A percentile compares a stretch with the other conserved stretches of the same genome.
Conservation (phyloP, 2,888 invertebrate species). For the Cephus sareptanus region DNA sequence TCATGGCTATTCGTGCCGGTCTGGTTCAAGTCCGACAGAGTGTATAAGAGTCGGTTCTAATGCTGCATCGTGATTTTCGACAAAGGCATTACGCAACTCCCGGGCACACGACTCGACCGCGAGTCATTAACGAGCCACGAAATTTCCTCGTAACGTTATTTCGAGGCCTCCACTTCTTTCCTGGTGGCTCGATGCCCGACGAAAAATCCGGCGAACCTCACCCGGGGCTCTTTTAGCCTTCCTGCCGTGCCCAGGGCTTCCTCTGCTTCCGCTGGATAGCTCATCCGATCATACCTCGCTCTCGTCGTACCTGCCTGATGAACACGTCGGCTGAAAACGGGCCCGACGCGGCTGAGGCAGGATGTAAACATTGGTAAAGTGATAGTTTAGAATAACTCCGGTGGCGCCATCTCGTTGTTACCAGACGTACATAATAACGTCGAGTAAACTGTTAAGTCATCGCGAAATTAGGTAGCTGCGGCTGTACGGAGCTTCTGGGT, state of each 20-base stretch:
- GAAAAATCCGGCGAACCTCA: neutral
- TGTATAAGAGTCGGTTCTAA: neutral
- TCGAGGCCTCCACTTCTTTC: neutral
- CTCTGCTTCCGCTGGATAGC: neutral
- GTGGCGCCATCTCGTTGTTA: neutral
- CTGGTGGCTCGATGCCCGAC: neutral
- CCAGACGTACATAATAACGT: neutral
- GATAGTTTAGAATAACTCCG: neutral
- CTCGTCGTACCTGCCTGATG: neutral
- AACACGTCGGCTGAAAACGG: neutral
- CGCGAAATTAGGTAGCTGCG: neutral
- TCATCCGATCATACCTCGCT: neutral
- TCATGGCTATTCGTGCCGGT: neutral
- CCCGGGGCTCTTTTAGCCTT: neutral
- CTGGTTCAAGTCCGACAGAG: neutral
- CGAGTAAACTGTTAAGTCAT: neutral
- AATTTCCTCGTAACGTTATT: slow-evolving; percentile 2
- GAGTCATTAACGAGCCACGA: slow-evolving; percentile 1
- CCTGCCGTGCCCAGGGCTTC: neutral
- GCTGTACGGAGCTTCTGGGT: neutral
- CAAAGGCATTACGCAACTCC: neutral
- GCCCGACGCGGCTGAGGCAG: neutral
- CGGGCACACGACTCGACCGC: neutral
- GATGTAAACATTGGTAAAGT: neutral
- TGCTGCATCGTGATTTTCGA: neutral